Base-by-base conservation (phyloP, 1,140 invertebrate genomes). In the Formica exsecta region DNA sequence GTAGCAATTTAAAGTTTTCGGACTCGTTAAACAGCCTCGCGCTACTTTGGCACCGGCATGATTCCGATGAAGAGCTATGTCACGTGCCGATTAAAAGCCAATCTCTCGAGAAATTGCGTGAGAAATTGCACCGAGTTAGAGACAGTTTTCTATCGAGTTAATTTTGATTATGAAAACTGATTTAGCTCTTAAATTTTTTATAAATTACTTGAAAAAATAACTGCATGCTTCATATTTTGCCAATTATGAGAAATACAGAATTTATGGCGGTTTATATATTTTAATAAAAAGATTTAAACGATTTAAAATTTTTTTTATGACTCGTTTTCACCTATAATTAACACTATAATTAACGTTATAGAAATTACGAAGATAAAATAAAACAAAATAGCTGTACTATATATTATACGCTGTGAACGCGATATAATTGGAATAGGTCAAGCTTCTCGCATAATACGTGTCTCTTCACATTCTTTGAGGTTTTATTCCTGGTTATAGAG, bases 1-100 rank as follows among this genome's bases (percentile, higher is more conserved):
- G 44, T 70, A 57, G 77, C 29, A 80, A 70, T 80, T 80, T 86
- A 62, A 80, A 86, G 48, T 71, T 51, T 77, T 44, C 48, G 32
- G 13, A 36, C 38, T 85, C 86, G 65, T 62, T 75, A 70, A 66
- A 61, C 71, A 64, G 29, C 59, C 48, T 44, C 57, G 29, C 29
- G 25, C 51, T 85, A 70, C 66, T 81, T 89, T 74, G 84, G 61
- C 61, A 57, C 29, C 25, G 51, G 80, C 61, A 29, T 80, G 65
- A 54, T n/a, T 68, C 4, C 29, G 36, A 51, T 48, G 32, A 68
- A 32, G 11, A 65, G 13, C 36, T 80, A 54, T 68, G 62, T 68
- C 76, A 54, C n/a, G 41, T 29, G 29, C 32, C 44, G 76, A 80
- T 80, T 68, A 68, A 80, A 80, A 57, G 48, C 22, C 76, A 54